Evolutionary conservation across 2,113 vertebrate genomes (phyloP).

Genomic region (Xerus inauris): DNA sequence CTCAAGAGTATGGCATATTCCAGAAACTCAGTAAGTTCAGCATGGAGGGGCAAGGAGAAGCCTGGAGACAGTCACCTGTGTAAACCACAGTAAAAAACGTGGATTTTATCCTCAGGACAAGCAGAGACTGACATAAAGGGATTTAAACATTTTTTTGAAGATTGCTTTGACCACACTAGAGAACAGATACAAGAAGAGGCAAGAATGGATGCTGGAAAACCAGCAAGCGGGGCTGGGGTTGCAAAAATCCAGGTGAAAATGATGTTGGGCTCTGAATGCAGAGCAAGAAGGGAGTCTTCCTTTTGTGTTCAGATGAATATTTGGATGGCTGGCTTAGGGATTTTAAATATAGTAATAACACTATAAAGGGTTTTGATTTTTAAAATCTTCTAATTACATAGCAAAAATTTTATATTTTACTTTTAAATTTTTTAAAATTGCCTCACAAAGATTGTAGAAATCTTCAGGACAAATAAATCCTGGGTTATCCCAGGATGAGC

Average conservation of each 20-base stretch:
- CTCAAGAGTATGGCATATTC: not conserved
- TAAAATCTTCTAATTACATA: conserved; percentile 55
- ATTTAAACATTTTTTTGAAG: not conserved
- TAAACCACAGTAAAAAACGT: not conserved
- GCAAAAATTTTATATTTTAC: conserved; percentile 4
- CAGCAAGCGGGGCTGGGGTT: not conserved
- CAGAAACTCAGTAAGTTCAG: not conserved
- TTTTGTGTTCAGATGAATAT: not conserved
- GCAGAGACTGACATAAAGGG: not conserved
- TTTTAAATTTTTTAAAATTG: conserved; percentile 64
- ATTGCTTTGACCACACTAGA: not conserved
- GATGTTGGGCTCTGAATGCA: not conserved
- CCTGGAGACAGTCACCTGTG: not conserved
- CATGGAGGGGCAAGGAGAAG: not conserved
- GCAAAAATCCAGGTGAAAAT: not conserved
- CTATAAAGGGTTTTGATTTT: conserved; percentile 38
- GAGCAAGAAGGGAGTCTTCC: not conserved
- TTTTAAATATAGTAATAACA: conserved; percentile 9
- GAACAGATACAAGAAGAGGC: not conserved
- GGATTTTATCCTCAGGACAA: not conserved
- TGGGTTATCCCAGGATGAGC: not conserved
- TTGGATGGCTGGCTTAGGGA: not conserved
- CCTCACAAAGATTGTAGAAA: conserved; percentile 36
- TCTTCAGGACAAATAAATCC: conserved; percentile 31
- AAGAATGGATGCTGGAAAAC: not conserved